Evolutionary conservation across 2,888 invertebrate species (phyloP).

Genomic region (Platycheirus albimanus): DNA sequence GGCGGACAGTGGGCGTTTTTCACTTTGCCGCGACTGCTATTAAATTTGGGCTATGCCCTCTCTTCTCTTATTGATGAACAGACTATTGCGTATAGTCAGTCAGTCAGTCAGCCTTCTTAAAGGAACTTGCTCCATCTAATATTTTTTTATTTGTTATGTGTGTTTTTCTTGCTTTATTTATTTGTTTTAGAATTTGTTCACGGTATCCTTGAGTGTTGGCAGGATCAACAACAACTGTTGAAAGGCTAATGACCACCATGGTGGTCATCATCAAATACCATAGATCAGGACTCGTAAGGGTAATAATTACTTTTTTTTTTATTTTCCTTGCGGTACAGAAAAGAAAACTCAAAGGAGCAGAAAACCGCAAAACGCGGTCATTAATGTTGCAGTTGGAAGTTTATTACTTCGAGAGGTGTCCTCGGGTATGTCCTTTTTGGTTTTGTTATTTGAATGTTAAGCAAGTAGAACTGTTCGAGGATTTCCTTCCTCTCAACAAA

Average conservation of each 20-base stretch:
- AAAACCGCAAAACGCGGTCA: conserved; percentile 51
- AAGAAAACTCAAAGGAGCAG: conserved; percentile 52
- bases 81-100: not conserved
- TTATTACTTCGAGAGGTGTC: conserved; percentile 23
- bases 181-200: conserved; percentile 66
- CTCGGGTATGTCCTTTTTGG: conserved; percentile 37
- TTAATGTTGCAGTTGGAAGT: conserved; percentile 46
- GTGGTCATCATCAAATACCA: conserved; percentile 44
- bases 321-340: conserved; percentile 19
- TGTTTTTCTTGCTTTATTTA: conserved; percentile 39
- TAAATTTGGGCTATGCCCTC: conserved; percentile 69
- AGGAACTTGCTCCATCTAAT: conserved; percentile 14
- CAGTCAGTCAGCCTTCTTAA: conserved; percentile 1
- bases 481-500: conserved; percentile 9
- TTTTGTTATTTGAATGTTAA: not conserved
- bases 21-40: conserved; percentile 71
- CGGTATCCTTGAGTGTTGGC: conserved; percentile 44
- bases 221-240: conserved; percentile 68
- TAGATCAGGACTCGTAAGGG: conserved; percentile 41
- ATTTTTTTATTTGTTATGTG: conserved; percentile 47
- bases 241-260: conserved; percentile 70
- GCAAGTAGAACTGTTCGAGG: not conserved
- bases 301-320: conserved; percentile 59
- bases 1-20: conserved; percentile 70
- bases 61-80: conserved; percentile 4